Evolutionary conservation across 2,797 vertebrate genomes (phyloP).

Genomic region (Toxotes lorentzi): DNA sequence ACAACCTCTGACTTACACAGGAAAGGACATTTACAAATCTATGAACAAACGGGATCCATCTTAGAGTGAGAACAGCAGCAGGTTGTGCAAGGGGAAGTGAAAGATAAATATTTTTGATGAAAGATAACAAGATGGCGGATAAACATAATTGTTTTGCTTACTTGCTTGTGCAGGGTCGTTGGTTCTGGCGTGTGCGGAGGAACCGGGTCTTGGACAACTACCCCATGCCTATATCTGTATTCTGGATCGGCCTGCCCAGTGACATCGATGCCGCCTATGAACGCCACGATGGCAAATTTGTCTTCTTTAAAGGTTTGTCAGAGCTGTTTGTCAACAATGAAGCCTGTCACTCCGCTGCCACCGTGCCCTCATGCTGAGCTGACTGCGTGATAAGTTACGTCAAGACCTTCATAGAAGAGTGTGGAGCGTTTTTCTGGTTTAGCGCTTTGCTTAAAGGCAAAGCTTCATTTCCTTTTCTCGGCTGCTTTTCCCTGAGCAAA

Average conservation of each 20-base stretch:
- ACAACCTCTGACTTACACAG: background rate
- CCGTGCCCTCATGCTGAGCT: background rate
- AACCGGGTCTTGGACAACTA: conserved; percentile 97
- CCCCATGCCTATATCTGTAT: conserved; percentile 96
- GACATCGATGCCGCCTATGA: conserved; percentile 96
- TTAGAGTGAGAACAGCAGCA: background rate
- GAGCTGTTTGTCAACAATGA: background rate
- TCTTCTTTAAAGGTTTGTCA: conserved; percentile 95
- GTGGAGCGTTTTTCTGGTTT: background rate
- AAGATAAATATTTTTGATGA: conserved; percentile 7
- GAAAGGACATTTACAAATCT: background rate
- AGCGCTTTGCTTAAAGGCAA: conserved; percentile 4
- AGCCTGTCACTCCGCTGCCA: background rate
- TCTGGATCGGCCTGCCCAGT: conserved; percentile 95
- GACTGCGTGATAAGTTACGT: background rate
- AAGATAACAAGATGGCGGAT: background rate
- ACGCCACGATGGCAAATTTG: conserved; percentile 95
- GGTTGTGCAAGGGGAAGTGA: background rate
- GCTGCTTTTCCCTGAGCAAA: background rate
- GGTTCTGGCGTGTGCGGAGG: conserved; percentile 98
- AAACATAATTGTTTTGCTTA: background rate
- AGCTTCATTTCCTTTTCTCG: conserved; percentile 2
- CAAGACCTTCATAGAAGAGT: background rate
- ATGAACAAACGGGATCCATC: background rate
- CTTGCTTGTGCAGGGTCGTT: conserved; percentile 87